These are phyloP conservation scores for Thunnus maccoyii DNA, from an alignment of 2,113 vertebrate species.

Conservation along the genomic window DNA sequence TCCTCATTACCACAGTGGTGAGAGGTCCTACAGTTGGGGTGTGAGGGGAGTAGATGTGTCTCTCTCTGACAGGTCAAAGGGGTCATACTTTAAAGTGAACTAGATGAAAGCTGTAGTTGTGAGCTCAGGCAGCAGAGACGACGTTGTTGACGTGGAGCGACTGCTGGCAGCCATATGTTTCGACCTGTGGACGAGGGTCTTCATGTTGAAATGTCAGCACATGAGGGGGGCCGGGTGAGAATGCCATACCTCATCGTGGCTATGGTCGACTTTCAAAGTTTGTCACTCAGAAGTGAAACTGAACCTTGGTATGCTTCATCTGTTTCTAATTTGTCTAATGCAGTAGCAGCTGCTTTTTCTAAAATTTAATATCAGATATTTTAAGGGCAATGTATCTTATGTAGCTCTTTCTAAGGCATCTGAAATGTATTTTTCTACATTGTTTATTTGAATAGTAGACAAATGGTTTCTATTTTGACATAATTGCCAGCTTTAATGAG, in stretches of 20 bases:
- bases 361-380: background rate
- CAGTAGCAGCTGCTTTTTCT: background rate
- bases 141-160: conserved; percentile 24
- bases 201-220: conserved; percentile 33
- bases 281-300: conserved; percentile 9
- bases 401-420: background rate
- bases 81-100: conserved; percentile 48
- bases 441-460: conserved; percentile 13
- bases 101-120: conserved; percentile 59
- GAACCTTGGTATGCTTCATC: conserved; percentile 1
- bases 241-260: conserved; percentile 7
- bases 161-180: background rate
- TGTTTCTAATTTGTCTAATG: conserved; percentile 20
- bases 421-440: background rate
- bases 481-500: conserved; percentile 46
- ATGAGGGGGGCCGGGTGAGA: background rate
- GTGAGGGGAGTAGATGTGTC: conserved; percentile 9
- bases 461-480: conserved; percentile 48
- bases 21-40: conserved; percentile 31
- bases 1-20: conserved; percentile 74
- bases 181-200: background rate
- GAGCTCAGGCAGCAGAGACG: conserved; percentile 33
- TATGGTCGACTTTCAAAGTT: conserved; percentile 36
- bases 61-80: conserved; percentile 37
- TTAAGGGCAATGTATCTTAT: background rate